Evolutionary conservation across 2,113 vertebrate species (phyloP).

Genomic region (Microcebus jonahi): DNA sequence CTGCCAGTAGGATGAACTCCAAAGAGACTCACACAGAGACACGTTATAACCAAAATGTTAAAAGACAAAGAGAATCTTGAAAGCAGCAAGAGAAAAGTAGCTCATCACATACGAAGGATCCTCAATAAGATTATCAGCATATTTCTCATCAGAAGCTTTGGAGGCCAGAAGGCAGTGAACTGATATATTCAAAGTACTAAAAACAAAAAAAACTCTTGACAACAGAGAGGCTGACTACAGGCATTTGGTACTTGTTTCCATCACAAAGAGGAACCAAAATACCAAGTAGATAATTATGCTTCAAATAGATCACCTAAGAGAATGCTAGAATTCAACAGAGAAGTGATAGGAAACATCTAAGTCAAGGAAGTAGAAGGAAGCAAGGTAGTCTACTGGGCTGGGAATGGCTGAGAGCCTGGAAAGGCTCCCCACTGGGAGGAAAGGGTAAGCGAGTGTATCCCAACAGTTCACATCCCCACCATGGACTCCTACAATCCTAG

Average conservation of each 20-base stretch:
- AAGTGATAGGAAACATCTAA: neutral
- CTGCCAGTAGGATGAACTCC: no score
- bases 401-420: neutral
- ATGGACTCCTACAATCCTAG: neutral
- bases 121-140: no score
- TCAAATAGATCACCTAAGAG: neutral
- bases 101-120: no score
- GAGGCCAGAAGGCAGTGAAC: no score
- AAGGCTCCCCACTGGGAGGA: neutral
- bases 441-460: neutral
- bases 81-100: no score
- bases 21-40: no score
- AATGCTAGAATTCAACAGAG: neutral
- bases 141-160: no score
- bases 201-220: neutral
- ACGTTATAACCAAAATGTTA: no score
- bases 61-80: no score
- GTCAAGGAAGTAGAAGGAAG: neutral
- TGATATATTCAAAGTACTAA: no score
- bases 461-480: neutral
- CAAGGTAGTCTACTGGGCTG: neutral
- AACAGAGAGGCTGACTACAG: neutral
- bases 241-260: neutral
- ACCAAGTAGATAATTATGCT: neutral
- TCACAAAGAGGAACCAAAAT: neutral